Conservation (phyloP, 2,888 invertebrate genomes). For the Caradrina clavipalpis region DNA sequence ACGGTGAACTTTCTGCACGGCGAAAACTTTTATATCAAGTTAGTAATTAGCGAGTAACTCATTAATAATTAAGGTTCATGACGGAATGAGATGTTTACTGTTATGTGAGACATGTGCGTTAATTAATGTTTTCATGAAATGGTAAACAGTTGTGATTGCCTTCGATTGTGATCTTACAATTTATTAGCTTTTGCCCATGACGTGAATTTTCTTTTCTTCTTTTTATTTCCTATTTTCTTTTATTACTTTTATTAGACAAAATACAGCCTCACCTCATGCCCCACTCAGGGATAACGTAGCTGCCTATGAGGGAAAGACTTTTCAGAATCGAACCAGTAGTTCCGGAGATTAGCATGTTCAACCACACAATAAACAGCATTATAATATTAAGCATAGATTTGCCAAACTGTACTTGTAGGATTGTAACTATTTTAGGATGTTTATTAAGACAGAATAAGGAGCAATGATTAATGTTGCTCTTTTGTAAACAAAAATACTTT, state of each 20-base stretch:
- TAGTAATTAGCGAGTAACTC: constrained; percentile 41
- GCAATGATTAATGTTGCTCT: neutral
- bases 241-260: too few relatives aligned
- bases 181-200: neutral
- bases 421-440: neutral
- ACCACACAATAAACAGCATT: too few relatives aligned
- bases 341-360: too few relatives aligned
- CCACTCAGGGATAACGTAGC: too few relatives aligned
- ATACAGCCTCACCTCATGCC: too few relatives aligned
- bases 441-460: neutral
- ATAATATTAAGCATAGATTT: too few relatives aligned
- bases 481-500: neutral
- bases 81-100: constrained; percentile 7
- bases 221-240: too few relatives aligned
- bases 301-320: too few relatives aligned
- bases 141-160: neutral
- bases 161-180: neutral
- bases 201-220: too few relatives aligned
- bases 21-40: constrained; percentile 40
- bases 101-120: neutral
- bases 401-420: too few relatives aligned
- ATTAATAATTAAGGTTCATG: constrained; percentile 18
- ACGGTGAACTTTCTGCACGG: constrained; percentile 33
- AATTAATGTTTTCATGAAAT: neutral
- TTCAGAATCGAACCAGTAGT: too few relatives aligned